phyloP scores from a whole-genome alignment of 2,797 vertebrate genomes.

The Hipposideros larvatus region DNA sequence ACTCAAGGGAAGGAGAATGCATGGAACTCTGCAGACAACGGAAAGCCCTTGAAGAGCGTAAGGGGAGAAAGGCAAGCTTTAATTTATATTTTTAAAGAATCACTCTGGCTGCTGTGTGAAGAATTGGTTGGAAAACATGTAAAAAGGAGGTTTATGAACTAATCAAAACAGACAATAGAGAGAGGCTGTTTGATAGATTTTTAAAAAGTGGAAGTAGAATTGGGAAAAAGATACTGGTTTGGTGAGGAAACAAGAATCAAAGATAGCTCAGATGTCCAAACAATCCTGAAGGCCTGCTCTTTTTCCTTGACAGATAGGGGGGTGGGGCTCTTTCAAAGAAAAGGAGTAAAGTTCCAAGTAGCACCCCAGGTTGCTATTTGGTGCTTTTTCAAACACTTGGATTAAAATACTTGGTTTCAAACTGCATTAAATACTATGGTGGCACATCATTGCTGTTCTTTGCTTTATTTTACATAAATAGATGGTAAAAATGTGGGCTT shows the following conservation, averaged over 20 bases:
- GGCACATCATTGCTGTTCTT: background rate
- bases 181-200: background rate
- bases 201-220: background rate
- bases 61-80: background rate
- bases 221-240: background rate
- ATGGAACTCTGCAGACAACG: background rate
- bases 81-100: background rate
- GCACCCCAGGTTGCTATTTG: background rate
- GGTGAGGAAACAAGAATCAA: background rate
- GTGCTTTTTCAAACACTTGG: background rate
- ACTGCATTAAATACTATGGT: background rate
- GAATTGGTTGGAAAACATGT: background rate
- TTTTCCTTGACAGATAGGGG: background rate
- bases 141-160: background rate
- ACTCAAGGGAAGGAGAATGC: background rate
- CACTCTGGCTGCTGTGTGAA: background rate
- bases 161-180: background rate
- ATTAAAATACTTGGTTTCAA: slow-evolving; percentile 49
- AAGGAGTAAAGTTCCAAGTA: background rate
- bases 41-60: background rate
- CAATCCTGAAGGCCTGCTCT: background rate
- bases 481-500: background rate
- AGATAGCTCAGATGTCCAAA: background rate
- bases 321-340: background rate
- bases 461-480: slow-evolving; percentile 56